phyloP scores from a whole-genome alignment of 1,140 invertebrate species.

The Anagrus nilaparvatae region DNA sequence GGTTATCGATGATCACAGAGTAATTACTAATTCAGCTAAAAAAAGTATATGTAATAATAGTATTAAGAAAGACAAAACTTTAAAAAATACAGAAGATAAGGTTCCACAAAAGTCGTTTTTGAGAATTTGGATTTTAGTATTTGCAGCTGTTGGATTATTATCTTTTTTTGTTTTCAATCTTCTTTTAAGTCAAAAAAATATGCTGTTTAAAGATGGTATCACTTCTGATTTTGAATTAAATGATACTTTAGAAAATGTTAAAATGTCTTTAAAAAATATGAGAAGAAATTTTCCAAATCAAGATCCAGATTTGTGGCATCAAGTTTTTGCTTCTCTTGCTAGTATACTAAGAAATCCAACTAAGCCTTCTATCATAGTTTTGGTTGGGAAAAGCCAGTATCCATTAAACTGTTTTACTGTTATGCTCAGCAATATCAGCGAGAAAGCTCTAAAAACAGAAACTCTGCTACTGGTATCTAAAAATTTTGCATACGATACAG shows the following conservation, averaged over 20 bases:
- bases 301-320: constrained; percentile 23
- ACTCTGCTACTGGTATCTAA: constrained; percentile 18
- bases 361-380: constrained; percentile 24
- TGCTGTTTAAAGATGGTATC: not conserved
- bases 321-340: constrained; percentile 21
- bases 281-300: constrained; percentile 24
- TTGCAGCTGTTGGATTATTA: not conserved
- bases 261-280: constrained; percentile 6
- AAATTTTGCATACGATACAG: constrained; percentile 24
- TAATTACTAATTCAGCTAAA: too few species aligned
- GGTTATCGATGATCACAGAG: too few species aligned
- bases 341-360: constrained; percentile 17
- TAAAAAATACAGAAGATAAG: not conserved
- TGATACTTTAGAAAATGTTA: constrained; percentile 7
- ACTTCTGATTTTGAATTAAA: not conserved
- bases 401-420: constrained; percentile 27
- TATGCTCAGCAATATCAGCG: constrained; percentile 21
- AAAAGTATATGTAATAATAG: too few species aligned
- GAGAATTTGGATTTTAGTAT: not conserved
- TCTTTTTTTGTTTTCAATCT: too few species aligned
- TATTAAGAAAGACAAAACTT: not conserved
- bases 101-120: not conserved
- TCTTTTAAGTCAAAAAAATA: too few species aligned
- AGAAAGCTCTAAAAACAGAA: constrained; percentile 18
- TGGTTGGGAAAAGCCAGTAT: constrained; percentile 23